These are phyloP conservation scores for Archocentrus centrarchus DNA, from an alignment of 2,113 vertebrate species.

Conservation along the genomic window DNA sequence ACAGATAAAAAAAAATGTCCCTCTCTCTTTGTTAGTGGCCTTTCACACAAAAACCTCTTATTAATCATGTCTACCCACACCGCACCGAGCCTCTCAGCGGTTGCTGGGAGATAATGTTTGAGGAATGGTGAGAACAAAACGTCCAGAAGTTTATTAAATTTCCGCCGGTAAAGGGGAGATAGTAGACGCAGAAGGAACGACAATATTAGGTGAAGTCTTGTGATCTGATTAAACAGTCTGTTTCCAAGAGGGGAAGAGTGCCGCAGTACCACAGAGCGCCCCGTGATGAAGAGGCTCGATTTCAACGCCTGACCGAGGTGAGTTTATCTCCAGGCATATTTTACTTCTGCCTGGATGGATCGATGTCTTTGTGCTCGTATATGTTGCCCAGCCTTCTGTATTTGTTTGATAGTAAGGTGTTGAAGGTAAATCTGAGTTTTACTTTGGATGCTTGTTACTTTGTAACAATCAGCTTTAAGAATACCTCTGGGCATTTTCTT, in stretches of 20 bases:
- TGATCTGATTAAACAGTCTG: constrained; percentile 38
- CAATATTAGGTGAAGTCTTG: neutral
- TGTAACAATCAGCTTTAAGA: neutral
- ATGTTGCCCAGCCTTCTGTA: neutral
- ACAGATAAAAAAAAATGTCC: neutral
- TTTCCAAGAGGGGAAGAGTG: constrained; percentile 4
- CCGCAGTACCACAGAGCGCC: neutral
- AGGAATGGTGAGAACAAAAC: constrained; percentile 46
- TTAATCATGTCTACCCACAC: constrained; percentile 8
- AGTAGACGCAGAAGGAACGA: neutral
- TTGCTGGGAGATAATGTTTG: constrained; percentile 81
- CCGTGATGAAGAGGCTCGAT: constrained; percentile 34
- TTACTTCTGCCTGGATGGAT: neutral
- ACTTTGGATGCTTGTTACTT: neutral
- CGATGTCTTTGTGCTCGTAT: neutral
- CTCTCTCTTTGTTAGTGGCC: neutral
- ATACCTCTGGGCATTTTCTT: neutral
- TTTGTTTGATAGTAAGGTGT: neutral
- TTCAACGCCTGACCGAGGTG: constrained; percentile 35
- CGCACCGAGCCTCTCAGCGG: neutral
- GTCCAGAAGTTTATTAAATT: constrained; percentile 75
- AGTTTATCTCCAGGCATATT: neutral
- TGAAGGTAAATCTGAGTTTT: neutral
- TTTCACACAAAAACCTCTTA: neutral
- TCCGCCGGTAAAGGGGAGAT: constrained; percentile 36